Conservation (phyloP, 1,140 invertebrate species). For the Paralvinella palmiformis region DNA sequence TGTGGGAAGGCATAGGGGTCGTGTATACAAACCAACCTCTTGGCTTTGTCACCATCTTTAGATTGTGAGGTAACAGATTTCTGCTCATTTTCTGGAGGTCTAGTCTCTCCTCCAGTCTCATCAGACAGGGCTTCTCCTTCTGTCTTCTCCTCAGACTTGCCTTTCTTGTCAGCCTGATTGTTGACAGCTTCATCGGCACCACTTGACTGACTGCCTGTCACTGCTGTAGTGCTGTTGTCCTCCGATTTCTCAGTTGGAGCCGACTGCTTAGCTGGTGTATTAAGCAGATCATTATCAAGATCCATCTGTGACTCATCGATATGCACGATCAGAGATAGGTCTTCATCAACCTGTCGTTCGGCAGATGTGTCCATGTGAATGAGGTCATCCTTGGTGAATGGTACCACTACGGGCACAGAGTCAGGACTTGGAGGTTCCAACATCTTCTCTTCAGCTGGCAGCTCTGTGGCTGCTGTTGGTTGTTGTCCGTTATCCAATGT, state of each 20-base stretch:
- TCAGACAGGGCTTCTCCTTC: constrained; percentile 21
- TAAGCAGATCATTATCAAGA: constrained; percentile 38
- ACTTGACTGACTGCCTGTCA: not conserved
- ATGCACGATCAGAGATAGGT: constrained; percentile 42
- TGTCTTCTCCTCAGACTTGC: constrained; percentile 32
- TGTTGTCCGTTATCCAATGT: not conserved
- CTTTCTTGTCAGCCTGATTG: constrained; percentile 27
- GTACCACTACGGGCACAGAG: constrained; percentile 17
- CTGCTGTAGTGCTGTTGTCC: constrained; percentile 4
- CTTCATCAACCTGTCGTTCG: constrained; percentile 23
- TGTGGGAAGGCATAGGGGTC: no score
- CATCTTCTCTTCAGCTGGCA: not conserved
- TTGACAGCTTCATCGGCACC: constrained; percentile 16
- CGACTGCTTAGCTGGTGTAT: constrained; percentile 8
- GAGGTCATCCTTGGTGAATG: constrained; percentile 25
- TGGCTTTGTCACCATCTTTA: constrained; percentile 23
- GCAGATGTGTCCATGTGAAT: constrained; percentile 22
- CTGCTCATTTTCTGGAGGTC: constrained; percentile 4
- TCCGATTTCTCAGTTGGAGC: constrained; percentile 17
- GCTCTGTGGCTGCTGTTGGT: not conserved
- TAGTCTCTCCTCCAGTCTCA: constrained; percentile 4
- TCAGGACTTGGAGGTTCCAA: constrained; percentile 18
- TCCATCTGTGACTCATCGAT: constrained; percentile 47
- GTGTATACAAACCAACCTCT: constrained; percentile 43
- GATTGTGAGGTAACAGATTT: no score